phyloP scores from a whole-genome alignment of 53 echinoderm and acorn worm species.

The Henricia sp. region DNA sequence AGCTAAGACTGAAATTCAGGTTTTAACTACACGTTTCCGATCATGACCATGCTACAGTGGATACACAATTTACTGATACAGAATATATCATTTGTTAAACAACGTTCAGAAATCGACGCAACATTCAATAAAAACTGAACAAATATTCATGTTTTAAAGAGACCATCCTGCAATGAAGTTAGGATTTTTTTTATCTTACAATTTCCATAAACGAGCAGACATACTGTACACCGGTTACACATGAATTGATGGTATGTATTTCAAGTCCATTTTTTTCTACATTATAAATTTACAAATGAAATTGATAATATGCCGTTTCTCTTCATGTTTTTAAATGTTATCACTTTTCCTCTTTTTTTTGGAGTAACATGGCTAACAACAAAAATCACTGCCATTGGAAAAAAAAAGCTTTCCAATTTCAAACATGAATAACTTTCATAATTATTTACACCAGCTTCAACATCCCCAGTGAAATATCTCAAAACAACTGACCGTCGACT shows the following conservation, averaged over 20 bases:
- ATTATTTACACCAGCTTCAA: conserved; percentile 58
- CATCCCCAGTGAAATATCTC: background rate
- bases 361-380: conserved; percentile 27
- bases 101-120: conserved; percentile 39
- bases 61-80: too few species aligned
- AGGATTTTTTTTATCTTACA: conserved; percentile 38
- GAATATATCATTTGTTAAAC: conserved; percentile 3
- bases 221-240: conserved; percentile 44
- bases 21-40: too few species aligned
- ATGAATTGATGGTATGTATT: conserved; percentile 42
- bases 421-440: conserved; percentile 51
- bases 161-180: conserved; percentile 31
- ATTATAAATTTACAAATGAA: conserved; percentile 67
- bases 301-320: conserved; percentile 33
- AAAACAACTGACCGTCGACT: background rate
- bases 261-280: conserved; percentile 54
- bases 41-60: too few species aligned
- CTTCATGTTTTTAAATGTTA: conserved; percentile 19
- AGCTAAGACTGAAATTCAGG: too few species aligned
- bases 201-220: conserved; percentile 49
- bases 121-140: conserved; percentile 47
- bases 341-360: conserved; percentile 16
- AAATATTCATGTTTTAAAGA: conserved; percentile 33
- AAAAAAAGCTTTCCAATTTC: background rate
- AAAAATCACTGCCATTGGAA: conserved; percentile 24